A percentile compares a stretch with the other conserved stretches of the same genome.
phyloP scores from a whole-genome alignment of 92 coral and sea anemone species.

The Anthopleura xanthogrammica region DNA sequence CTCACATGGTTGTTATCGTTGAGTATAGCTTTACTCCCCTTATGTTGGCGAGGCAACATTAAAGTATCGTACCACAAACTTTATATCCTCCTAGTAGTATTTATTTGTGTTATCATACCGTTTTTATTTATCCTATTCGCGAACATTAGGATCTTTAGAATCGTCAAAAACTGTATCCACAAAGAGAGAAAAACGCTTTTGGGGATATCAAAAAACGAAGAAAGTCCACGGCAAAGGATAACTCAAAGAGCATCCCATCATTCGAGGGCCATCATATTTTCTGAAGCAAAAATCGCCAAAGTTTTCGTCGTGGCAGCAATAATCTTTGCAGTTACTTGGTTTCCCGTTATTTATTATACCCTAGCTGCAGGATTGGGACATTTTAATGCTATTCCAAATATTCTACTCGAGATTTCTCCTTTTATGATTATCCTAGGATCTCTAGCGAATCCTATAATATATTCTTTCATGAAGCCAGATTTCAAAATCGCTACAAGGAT shows the following conservation, averaged over 20 bases:
- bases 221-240: neutral
- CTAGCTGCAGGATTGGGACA: constrained; percentile 44
- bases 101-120: constrained; percentile 52
- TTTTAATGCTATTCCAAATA: constrained; percentile 34
- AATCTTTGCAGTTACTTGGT: constrained; percentile 69
- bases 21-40: constrained; percentile 56
- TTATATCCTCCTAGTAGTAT: constrained; percentile 51
- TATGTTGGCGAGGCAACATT: constrained; percentile 67
- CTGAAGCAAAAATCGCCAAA: constrained; percentile 76
- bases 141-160: constrained; percentile 56
- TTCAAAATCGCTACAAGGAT: constrained; percentile 36
- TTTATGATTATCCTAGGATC: constrained; percentile 72
- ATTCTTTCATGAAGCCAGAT: constrained; percentile 87
- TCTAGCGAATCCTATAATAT: constrained; percentile 69
- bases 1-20: constrained; percentile 62
- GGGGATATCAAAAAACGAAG: constrained; percentile 12
- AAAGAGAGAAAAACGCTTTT: constrained; percentile 30
- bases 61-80: constrained; percentile 41
- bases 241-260: neutral
- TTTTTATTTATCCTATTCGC: constrained; percentile 62
- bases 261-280: constrained; percentile 29
- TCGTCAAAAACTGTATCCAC: constrained; percentile 58
- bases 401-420: constrained; percentile 59
- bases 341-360: constrained; percentile 70
- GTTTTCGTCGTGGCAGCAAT: constrained; percentile 70